phyloP scores from a whole-genome alignment of 2,113 vertebrate genomes.

The Oenanthe oenanthe region DNA sequence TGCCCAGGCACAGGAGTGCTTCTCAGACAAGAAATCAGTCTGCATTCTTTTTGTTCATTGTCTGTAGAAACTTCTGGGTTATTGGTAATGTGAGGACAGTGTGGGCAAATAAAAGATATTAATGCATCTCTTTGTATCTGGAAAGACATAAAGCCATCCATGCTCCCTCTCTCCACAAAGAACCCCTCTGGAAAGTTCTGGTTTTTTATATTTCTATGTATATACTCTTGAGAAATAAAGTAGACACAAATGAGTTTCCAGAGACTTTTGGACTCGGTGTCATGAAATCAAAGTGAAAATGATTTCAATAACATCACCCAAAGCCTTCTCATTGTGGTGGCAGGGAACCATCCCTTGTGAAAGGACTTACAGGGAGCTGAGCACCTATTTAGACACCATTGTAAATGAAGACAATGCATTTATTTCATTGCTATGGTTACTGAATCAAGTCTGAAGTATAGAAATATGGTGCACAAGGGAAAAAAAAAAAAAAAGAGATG shows the following conservation, averaged over 20 bases:
- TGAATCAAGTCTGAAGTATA: conserved; percentile 27
- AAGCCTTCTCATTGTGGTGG: background rate
- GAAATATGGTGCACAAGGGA: conserved; percentile 12
- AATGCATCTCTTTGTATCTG: conserved; percentile 4
- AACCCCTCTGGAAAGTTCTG: background rate
- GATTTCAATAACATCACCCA: background rate
- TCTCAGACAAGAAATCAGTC: background rate
- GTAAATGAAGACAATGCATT: conserved; percentile 60
- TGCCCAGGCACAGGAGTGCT: background rate
- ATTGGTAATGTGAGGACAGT: background rate
- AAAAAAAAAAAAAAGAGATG: background rate
- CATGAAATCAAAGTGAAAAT: conserved; percentile 41
- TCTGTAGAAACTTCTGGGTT: background rate
- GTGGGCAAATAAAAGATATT: conserved; percentile 2
- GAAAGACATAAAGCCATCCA: background rate
- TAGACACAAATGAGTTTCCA: background rate
- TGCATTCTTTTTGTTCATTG: background rate
- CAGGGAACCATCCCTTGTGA: conserved; percentile 22
- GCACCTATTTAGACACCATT: conserved; percentile 61
- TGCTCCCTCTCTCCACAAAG: background rate
- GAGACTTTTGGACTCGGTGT: background rate
- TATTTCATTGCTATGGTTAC: conserved; percentile 70
- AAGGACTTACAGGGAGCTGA: conserved; percentile 24
- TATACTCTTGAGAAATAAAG: background rate
- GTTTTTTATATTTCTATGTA: background rate